Evolutionary conservation across 2,113 vertebrate species (phyloP).

Genomic region (Geococcyx californianus): DNA sequence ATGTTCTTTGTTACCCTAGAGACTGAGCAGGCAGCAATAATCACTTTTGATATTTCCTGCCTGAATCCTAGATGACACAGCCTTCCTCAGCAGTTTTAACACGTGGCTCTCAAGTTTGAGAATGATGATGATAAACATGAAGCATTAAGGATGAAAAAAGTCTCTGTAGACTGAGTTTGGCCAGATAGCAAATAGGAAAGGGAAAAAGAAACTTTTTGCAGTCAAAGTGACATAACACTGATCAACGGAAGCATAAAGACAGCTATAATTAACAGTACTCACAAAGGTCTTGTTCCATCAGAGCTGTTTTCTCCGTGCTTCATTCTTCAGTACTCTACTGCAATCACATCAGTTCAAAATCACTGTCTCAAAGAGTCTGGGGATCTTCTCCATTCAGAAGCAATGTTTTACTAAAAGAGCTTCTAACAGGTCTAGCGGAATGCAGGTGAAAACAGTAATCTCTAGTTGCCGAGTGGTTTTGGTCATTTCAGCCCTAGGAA

Average conservation of each 20-base stretch:
- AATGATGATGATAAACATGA: neutral
- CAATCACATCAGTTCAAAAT: neutral
- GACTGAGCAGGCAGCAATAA: neutral
- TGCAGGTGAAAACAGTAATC: neutral
- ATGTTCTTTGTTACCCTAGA: neutral
- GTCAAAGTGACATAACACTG: neutral
- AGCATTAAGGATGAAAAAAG: neutral
- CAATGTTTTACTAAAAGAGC: neutral
- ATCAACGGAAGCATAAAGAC: neutral
- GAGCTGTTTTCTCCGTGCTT: neutral
- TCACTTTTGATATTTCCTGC: neutral
- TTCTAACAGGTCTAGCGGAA: neutral
- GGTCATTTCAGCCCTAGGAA: neutral
- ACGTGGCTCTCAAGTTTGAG: neutral
- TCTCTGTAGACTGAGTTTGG: neutral
- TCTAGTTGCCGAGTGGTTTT: neutral
- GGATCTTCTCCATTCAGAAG: neutral
- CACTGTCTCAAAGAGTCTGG: neutral
- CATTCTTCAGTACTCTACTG: neutral
- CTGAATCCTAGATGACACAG: neutral
- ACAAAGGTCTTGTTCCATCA: neutral
- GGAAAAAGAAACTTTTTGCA: neutral
- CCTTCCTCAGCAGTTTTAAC: neutral
- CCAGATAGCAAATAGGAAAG: neutral
- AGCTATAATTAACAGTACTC: neutral